Evolutionary conservation across 2,888 invertebrate species (phyloP), one percentile per base, ranked within the genome.

Genomic region (Phalera bucephala): DNA sequence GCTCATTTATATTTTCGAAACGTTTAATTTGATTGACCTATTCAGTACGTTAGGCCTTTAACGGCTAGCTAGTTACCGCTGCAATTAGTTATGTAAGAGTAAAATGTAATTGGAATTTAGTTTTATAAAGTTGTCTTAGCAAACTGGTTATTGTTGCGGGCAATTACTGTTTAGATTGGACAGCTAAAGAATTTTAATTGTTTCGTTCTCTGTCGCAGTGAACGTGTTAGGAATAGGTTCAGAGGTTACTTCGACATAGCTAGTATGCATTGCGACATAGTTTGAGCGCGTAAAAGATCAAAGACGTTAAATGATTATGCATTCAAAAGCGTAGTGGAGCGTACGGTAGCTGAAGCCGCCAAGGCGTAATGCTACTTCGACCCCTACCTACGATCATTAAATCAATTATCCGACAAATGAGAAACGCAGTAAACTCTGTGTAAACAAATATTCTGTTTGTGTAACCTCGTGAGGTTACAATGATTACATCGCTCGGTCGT

Each of bases 391-490:
- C 46, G 42, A 52, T 61, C 51, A 61, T 70, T 59, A 68, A 64
- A 71, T 64, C 63, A 74, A 76, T 71, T 71, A 68, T 48, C 61
- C 48, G 42, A 55, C 54, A 43, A 54, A 58, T 60, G 59, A 62
- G 64, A 63, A 64, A 55, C 64, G 60, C 61, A 60, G 57, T 61
- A 59, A 52, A 44, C 33, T 47, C 27, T 38, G 36, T 19, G 41
- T 62, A 59, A 58, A 66, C 52, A 64, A 56, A 58, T 43, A 48
- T 48, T 48, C 31, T 61, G 60, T 61, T 63, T 57, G 53, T 60
- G 49, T 66, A 65, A 68, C 66, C 59, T 53, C 56, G 36, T 52
- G 55, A 61, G 70, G 70, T 70, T 71, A 68, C 60, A 51, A 53
- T 61, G 62, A 70, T 71, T 68, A 67, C 68, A 65, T 62, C 52